Conservation (phyloP, 1,140 invertebrate species). For the Lepidurus packardi region DNA sequence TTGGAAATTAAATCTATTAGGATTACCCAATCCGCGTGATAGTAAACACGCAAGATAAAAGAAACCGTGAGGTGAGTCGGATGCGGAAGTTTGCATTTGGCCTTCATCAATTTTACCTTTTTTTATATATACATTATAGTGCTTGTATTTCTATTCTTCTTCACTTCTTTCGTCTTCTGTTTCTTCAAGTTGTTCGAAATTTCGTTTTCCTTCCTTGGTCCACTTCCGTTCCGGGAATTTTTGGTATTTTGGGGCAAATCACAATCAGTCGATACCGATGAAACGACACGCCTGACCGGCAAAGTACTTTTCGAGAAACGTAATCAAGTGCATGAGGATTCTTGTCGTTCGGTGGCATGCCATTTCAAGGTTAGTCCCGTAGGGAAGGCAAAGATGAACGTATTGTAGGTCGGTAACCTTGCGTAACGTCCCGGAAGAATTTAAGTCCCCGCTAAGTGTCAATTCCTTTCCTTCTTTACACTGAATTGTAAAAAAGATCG, state of each 20-base stretch:
- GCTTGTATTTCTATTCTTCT: no score
- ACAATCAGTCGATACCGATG: not conserved
- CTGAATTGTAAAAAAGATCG: not conserved
- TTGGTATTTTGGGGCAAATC: not conserved
- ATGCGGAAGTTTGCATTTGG: not conserved
- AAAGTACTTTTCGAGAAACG: constrained; percentile 13
- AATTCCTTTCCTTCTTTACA: not conserved
- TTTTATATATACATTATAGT: no score
- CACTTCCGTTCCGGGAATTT: not conserved
- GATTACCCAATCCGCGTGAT: not conserved
- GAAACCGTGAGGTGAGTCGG: not conserved
- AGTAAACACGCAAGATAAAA: not conserved
- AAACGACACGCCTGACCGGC: not conserved
- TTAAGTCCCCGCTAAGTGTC: not conserved
- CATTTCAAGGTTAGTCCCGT: constrained; percentile 18
- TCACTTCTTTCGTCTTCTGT: not conserved
- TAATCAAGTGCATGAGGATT: constrained; percentile 9
- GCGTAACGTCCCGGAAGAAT: constrained; percentile 17
- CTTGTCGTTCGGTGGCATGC: not conserved
- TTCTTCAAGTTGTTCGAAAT: not conserved
- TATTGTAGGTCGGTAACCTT: constrained; percentile 17
- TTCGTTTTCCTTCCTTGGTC: not conserved
- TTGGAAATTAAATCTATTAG: not conserved
- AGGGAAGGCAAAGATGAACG: constrained; percentile 21
- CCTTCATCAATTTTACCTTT: not conserved